Evolutionary conservation across 2,113 vertebrate species (phyloP).

Genomic region (Silurus meridionalis): DNA sequence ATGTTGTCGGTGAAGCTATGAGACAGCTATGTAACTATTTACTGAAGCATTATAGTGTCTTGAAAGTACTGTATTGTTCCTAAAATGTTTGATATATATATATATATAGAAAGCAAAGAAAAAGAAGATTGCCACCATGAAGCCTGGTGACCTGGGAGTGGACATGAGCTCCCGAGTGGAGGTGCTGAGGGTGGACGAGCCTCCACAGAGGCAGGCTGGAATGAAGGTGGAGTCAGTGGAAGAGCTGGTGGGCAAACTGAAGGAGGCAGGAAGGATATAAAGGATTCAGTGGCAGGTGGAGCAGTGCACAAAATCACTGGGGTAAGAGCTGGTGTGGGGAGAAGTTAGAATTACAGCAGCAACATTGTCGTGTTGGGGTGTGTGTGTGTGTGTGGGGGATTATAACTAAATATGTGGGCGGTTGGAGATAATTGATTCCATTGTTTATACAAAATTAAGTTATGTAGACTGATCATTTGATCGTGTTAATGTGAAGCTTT

Average conservation of each 20-base stretch:
- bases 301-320: neutral
- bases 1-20: too few species aligned
- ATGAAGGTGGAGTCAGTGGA: conserved; percentile 85
- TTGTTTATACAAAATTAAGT: too few species aligned
- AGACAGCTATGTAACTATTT: too few species aligned
- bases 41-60: neutral
- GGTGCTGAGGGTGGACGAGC: conserved; percentile 82
- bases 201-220: conserved; percentile 80
- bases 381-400: too few species aligned
- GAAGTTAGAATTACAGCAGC: neutral
- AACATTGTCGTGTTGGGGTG: neutral
- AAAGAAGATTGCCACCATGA: conserved; percentile 84
- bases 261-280: conserved; percentile 79
- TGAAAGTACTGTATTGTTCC: neutral
- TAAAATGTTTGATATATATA: neutral
- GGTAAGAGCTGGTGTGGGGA: conserved; percentile 23
- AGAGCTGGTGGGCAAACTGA: conserved; percentile 82
- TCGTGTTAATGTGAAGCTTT: neutral
- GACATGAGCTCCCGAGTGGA: conserved; percentile 78
- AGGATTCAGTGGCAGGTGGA: conserved; percentile 43
- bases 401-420: neutral
- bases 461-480: neutral
- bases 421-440: neutral
- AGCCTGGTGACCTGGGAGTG: conserved; percentile 81
- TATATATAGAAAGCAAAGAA: conserved; percentile 89